Conservation (phyloP, 2,888 invertebrate species). For the Lochmaea capreae region DNA sequence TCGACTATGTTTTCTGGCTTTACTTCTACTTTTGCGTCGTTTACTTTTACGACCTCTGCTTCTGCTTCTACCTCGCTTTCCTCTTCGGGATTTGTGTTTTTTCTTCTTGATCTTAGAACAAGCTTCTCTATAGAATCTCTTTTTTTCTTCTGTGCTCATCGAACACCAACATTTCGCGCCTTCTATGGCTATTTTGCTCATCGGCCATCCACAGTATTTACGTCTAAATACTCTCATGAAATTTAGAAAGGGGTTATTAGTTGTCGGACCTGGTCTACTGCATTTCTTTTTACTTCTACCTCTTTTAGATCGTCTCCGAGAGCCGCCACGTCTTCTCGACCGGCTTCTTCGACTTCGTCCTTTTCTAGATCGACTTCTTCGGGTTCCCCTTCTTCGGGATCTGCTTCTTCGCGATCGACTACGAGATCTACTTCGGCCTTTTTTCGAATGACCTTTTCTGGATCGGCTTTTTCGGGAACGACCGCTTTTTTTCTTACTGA, state of each 20-base stretch:
- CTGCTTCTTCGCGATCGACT: not conserved
- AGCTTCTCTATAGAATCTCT: slow-evolving; percentile 34
- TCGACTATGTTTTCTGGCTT: not conserved
- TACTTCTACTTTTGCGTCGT: not conserved
- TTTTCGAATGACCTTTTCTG: not conserved
- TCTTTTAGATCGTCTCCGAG: not conserved
- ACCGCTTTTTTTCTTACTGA: slow-evolving; percentile 1
- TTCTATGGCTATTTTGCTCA: slow-evolving; percentile 56
- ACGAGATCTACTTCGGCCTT: not conserved
- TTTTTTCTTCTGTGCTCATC: slow-evolving; percentile 43
- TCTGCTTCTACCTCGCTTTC: not conserved
- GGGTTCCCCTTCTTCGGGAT: not conserved
- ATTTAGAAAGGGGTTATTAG: slow-evolving; percentile 57
- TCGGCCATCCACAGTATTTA: slow-evolving; percentile 54
- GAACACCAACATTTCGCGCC: slow-evolving; percentile 57
- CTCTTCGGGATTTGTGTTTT: not conserved
- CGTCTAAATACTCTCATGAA: slow-evolving; percentile 54
- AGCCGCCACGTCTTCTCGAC: not conserved
- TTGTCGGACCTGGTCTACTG: slow-evolving; percentile 41
- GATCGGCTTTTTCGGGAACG: slow-evolving; percentile 8
- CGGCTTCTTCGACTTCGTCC: not conserved
- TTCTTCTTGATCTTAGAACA: slow-evolving; percentile 14
- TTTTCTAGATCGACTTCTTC: not conserved
- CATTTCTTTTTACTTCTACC: slow-evolving; percentile 14
- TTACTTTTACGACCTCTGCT: not conserved